Evolutionary conservation across 2,113 vertebrate species (phyloP), one percentile per base, ranked within the genome.

Genomic region (Xenopus borealis): DNA sequence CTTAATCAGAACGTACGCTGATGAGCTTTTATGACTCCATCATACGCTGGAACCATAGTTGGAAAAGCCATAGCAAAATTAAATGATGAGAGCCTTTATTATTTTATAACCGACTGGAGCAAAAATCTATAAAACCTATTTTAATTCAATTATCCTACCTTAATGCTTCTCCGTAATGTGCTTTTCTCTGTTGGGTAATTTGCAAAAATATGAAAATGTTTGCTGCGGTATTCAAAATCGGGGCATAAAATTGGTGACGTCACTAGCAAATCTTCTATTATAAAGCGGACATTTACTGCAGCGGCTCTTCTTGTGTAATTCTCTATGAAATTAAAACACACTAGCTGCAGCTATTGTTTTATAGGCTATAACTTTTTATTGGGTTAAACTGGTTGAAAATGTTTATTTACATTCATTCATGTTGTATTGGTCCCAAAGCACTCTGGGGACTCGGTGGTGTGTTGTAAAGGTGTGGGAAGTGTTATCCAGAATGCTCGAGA

Each of bases 1-100:
- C 72, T 72, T 85, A 88, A 87, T 89, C 83, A 88, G 83, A 86
- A 82, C 84, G 82, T 71, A 79, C 85, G 81, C 82, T 87, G 85
- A 83, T 89, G 86, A 84, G 79, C 75, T 71, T 89, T 79, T 71
- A 78, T 81, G 81, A 78, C 79, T 84, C 63, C 81, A 78, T 72
- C 70, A 72, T 80, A 86, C 82, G 79, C 78, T 81, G 81, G 85
- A 61, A 82, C 44, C 78, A 75, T 84, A 86, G 80, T 81, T 82
- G 81, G 84, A 79, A 81, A 70, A 55, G 80, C 75, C 82, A 81
- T 82, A 80, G 64, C 81, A 74, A 78, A 88, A 82, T 79, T 80
- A 83, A 87, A 81, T 83, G 2, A 82, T 81, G 66, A 84, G 79
- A 85, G 81, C 70, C 83, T 85, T 5, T 71, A 13, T 83, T 78